Percentiles rank a stretch among this genome's conserved stretches.
phyloP scores from a whole-genome alignment of 2,888 invertebrate species.

The Metalampra italica region DNA sequence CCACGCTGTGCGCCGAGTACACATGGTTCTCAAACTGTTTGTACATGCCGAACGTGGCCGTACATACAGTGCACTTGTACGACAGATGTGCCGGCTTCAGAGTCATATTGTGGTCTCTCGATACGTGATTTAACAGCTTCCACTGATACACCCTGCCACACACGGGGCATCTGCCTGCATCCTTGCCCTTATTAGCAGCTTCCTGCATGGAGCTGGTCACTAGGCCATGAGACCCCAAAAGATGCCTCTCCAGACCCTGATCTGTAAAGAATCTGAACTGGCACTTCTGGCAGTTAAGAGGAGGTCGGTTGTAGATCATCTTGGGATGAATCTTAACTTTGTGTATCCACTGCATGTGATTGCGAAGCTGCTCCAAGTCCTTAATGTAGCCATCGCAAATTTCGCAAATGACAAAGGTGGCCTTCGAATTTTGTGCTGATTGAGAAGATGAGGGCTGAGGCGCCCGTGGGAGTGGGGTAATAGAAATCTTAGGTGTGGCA shows the following conservation, averaged over 20 bases:
- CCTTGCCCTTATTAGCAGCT: constrained; percentile 96
- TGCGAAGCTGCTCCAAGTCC: constrained; percentile 95
- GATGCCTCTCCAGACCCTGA: constrained; percentile 96
- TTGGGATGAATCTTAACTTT: constrained; percentile 98
- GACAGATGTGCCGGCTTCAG: constrained; percentile 95
- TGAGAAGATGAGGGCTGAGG: constrained; percentile 69
- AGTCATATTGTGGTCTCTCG: constrained; percentile 95
- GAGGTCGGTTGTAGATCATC: constrained; percentile 96
- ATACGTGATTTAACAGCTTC: constrained; percentile 95
- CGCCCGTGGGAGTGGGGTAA: constrained; percentile 91
- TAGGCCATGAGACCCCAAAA: constrained; percentile 95
- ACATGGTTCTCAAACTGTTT: constrained; percentile 97
- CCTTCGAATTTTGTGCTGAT: constrained; percentile 77
- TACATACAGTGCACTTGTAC: constrained; percentile 97
- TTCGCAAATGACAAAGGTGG: constrained; percentile 96
- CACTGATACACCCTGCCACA: constrained; percentile 91
- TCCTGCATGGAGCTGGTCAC: constrained; percentile 98
- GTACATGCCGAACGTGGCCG: constrained; percentile 97
- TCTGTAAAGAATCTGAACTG: constrained; percentile 98
- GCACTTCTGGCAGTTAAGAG: constrained; percentile 97
- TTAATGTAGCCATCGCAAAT: constrained; percentile 98
- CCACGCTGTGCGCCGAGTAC: constrained; percentile 95
- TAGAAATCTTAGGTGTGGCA: constrained; percentile 94
- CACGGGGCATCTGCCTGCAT: constrained; percentile 95
- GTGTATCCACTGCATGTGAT: constrained; percentile 99